These are phyloP conservation scores for Chionoecetes opilio DNA, from an alignment of 1,140 invertebrate genomes.

Conservation along the genomic window DNA sequence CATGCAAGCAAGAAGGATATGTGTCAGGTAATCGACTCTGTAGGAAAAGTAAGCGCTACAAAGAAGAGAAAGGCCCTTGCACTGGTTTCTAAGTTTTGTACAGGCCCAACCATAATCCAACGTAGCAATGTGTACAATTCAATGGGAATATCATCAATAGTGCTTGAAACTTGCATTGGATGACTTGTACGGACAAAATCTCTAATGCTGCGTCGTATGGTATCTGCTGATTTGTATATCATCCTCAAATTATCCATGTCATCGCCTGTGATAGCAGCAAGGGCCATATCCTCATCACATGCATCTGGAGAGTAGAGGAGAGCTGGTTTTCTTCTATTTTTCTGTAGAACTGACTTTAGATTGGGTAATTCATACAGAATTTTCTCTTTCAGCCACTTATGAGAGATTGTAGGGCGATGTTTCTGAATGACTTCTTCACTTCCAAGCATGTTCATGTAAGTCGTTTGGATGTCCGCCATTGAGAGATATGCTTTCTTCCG, in stretches of 20 bases:
- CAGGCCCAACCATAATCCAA: conserved; percentile 56
- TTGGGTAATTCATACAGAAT: conserved; percentile 42
- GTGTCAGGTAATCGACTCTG: too few species aligned
- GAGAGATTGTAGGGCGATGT: conserved; percentile 43
- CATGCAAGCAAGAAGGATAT: too few species aligned
- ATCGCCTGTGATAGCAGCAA: background rate
- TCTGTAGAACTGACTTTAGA: conserved; percentile 31
- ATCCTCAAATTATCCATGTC: conserved; percentile 33
- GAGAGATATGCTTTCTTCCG: conserved; percentile 32
- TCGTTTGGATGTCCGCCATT: conserved; percentile 38
- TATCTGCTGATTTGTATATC: conserved; percentile 52
- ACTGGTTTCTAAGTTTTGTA: conserved; percentile 39
- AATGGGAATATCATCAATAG: conserved; percentile 48
- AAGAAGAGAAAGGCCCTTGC: too few species aligned
- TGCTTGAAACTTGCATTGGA: conserved; percentile 38
- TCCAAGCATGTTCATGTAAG: conserved; percentile 58
- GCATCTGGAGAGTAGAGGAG: conserved; percentile 54
- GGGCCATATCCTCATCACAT: conserved; percentile 41
- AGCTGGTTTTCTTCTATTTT: conserved; percentile 51
- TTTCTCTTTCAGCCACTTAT: conserved; percentile 37
- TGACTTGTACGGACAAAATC: background rate
- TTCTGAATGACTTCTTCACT: conserved; percentile 15
- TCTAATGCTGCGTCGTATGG: conserved; percentile 36
- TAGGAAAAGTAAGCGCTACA: too few species aligned
- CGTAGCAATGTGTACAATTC: conserved; percentile 49